Conservation (phyloP, 1,140 invertebrate species). For the Harpegnathos saltator region DNA sequence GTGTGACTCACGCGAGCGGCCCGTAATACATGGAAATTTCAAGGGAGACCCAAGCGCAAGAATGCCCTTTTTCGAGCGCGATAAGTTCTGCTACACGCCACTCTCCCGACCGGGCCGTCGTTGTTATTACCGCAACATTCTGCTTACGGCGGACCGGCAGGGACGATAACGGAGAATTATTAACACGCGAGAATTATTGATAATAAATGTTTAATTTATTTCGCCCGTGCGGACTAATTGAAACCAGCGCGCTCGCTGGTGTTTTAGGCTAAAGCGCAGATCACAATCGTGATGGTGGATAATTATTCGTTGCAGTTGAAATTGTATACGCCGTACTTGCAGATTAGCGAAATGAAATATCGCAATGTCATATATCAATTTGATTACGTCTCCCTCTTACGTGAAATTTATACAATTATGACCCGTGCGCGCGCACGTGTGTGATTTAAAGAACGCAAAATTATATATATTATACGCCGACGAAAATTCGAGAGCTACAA, state of each 20-base stretch:
- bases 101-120: background rate
- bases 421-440: too few species aligned
- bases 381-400: too few species aligned
- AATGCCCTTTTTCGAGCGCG: conserved; percentile 24
- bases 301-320: conserved; percentile 34
- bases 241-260: background rate
- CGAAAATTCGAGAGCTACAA: too few species aligned
- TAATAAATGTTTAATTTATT: conserved; percentile 33
- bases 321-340: background rate
- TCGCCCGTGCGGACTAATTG: conserved; percentile 15
- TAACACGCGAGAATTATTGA: conserved; percentile 5
- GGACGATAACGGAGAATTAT: conserved; percentile 24
- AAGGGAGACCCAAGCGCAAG: conserved; percentile 21
- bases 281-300: background rate
- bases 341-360: conserved; percentile 5
- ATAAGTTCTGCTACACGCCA: conserved; percentile 28
- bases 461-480: too few species aligned
- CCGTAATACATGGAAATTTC: conserved; percentile 40
- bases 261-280: background rate
- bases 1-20: conserved; percentile 18
- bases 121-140: conserved; percentile 32
- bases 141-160: background rate
- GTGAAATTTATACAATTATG: too few species aligned
- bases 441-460: too few species aligned
- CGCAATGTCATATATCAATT: background rate